Percentiles rank a stretch among this genome's conserved stretches.
Conservation (phyloP, 64 coral and sea anemone genomes). For the Pachyseris speciosa region DNA sequence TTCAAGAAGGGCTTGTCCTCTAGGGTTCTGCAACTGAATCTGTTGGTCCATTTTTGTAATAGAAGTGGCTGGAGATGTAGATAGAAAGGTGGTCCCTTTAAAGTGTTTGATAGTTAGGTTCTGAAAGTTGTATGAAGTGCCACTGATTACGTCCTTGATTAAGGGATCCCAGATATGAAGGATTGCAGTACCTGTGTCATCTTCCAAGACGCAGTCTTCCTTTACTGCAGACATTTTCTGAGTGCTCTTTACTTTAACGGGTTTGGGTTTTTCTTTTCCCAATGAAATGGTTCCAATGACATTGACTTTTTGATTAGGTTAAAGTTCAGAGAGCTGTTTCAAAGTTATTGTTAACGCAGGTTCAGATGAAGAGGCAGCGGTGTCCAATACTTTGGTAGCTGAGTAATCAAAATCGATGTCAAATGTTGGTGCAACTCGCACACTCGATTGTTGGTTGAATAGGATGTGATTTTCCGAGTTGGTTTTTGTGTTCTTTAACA, state of each 20-base stretch:
- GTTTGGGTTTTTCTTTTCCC: constrained; percentile 18
- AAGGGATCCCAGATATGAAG: constrained; percentile 22
- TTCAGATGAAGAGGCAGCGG: not conserved
- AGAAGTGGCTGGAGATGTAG: not conserved
- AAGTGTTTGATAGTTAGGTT: constrained; percentile 37
- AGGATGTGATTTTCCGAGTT: not conserved
- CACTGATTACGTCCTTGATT: not conserved
- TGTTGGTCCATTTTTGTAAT: not conserved
- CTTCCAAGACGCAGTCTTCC: constrained; percentile 35
- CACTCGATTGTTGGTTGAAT: constrained; percentile 24
- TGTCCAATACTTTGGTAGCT: constrained; percentile 10
- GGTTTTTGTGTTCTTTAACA: not conserved
- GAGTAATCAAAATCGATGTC: too few relatives aligned
- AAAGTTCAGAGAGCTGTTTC: constrained; percentile 1
- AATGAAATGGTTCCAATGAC: constrained; percentile 33
- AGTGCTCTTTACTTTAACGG: constrained; percentile 7
- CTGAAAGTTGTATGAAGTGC: constrained; percentile 14
- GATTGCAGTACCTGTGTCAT: constrained; percentile 15
- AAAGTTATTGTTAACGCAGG: not conserved
- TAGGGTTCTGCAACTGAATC: not conserved
- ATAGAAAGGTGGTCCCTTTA: not conserved
- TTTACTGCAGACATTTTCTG: constrained; percentile 19
- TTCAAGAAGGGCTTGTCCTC: not conserved
- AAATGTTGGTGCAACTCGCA: too few relatives aligned
- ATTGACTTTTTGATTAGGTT: constrained; percentile 48